These are phyloP conservation scores for Eueremaeus valkanovi DNA, from an alignment of 2,888 invertebrate genomes.

Conservation along the genomic window DNA sequence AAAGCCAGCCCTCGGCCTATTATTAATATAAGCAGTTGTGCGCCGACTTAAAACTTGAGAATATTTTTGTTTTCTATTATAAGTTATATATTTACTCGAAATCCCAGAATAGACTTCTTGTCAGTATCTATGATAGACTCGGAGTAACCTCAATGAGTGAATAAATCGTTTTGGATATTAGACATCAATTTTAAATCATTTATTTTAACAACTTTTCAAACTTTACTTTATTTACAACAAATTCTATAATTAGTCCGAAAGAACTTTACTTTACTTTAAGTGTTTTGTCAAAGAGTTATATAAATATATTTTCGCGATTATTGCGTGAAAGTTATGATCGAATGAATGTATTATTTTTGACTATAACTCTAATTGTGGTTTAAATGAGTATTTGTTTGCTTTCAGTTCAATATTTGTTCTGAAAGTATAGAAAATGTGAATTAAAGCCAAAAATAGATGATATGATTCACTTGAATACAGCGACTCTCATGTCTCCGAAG, in stretches of 20 bases:
- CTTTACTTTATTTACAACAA: neutral
- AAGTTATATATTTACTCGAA: too few relatives aligned
- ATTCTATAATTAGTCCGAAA: too few relatives aligned
- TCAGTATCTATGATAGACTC: too few relatives aligned
- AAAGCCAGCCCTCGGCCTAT: neutral
- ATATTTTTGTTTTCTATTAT: constrained; percentile 6
- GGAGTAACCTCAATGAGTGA: neutral
- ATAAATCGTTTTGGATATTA: neutral
- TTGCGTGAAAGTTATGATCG: too few relatives aligned
- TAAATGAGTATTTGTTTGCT: too few relatives aligned
- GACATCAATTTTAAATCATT: neutral
- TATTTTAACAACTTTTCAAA: neutral
- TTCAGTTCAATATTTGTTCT: too few relatives aligned
- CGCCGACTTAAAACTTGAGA: constrained; percentile 13
- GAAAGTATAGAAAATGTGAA: neutral
- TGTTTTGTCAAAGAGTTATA: too few relatives aligned
- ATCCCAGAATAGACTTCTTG: neutral
- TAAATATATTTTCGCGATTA: too few relatives aligned
- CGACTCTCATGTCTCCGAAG: constrained; percentile 36
- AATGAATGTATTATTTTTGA: too few relatives aligned
- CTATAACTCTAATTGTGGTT: too few relatives aligned
- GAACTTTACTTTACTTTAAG: too few relatives aligned
- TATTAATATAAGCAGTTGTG: constrained; percentile 14
- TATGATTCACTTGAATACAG: constrained; percentile 33
- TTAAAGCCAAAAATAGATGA: neutral